Percentiles rank a stretch among this genome's conserved stretches.
These are phyloP conservation scores for Diceros bicornis DNA, from an alignment of 2,797 vertebrate species.

Conservation along the genomic window DNA sequence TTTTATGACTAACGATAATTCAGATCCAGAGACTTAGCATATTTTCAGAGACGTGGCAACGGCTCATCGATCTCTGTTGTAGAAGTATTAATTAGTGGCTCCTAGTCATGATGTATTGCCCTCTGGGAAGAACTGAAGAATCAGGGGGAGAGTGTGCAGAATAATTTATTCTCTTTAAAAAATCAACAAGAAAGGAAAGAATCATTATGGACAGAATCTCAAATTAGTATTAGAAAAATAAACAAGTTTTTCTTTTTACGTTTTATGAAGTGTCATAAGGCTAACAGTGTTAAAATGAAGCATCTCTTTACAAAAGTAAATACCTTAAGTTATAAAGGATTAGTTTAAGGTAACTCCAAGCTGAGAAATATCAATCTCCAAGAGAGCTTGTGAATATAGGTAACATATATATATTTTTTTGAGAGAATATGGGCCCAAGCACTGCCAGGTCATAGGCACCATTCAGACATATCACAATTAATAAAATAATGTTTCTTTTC, in stretches of 20 bases:
- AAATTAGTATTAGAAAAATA: constrained; percentile 50
- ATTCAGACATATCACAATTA: neutral
- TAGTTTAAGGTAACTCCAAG: neutral
- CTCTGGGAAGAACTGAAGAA: neutral
- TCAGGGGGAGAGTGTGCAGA: neutral
- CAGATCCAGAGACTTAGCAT: neutral
- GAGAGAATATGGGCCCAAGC: neutral
- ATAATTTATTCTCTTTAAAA: neutral
- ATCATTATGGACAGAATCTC: constrained; percentile 26
- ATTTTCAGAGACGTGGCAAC: neutral
- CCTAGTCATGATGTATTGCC: constrained; percentile 35
- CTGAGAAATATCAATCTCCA: neutral
- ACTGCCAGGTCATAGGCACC: neutral
- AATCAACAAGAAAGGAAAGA: neutral
- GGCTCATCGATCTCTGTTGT: constrained; percentile 3
- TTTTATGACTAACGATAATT: constrained; percentile 67
- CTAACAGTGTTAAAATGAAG: neutral
- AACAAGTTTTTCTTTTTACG: neutral
- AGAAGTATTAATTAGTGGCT: constrained; percentile 72
- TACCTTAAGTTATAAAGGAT: neutral
- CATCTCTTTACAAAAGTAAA: neutral
- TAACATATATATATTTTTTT: neutral
- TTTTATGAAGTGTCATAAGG: neutral
- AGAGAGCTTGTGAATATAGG: neutral
- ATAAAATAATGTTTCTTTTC: neutral